These are phyloP conservation scores for Petromus typicus DNA, from an alignment of 2,113 vertebrate species.

Conservation along the genomic window DNA sequence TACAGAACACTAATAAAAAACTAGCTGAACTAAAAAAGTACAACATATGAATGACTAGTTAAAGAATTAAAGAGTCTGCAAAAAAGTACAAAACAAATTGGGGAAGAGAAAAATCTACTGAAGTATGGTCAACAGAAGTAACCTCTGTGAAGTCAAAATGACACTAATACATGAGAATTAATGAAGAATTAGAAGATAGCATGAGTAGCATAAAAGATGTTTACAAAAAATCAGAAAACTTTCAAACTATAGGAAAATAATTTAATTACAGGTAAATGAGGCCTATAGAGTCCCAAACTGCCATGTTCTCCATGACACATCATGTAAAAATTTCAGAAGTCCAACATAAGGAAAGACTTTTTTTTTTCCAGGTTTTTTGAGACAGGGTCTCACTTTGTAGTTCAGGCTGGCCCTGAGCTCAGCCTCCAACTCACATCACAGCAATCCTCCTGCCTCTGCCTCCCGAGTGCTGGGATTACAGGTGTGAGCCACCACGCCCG, in stretches of 20 bases:
- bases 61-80: background rate
- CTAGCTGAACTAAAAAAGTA: background rate
- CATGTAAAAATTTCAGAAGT: background rate
- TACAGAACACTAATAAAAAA: background rate
- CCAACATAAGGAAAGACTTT: background rate
- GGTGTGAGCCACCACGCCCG: too few species aligned
- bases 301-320: background rate
- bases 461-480: too few species aligned
- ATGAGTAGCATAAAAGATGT: background rate
- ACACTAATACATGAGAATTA: background rate
- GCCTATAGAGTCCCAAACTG: background rate
- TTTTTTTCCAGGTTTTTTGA: too few species aligned
- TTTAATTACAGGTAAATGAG: background rate
- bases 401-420: too few species aligned
- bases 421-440: too few species aligned
- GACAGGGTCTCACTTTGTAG: too few species aligned
- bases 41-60: background rate
- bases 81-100: background rate
- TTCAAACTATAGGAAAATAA: background rate
- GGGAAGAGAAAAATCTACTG: background rate
- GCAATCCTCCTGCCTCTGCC: too few species aligned
- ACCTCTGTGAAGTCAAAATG: background rate
- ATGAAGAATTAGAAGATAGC: background rate
- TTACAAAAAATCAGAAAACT: background rate
- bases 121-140: background rate